A percentile compares a stretch with the other conserved stretches of the same genome.
Evolutionary conservation across 2,888 invertebrate genomes (phyloP).

Genomic region (Rhynchonema sp.): DNA sequence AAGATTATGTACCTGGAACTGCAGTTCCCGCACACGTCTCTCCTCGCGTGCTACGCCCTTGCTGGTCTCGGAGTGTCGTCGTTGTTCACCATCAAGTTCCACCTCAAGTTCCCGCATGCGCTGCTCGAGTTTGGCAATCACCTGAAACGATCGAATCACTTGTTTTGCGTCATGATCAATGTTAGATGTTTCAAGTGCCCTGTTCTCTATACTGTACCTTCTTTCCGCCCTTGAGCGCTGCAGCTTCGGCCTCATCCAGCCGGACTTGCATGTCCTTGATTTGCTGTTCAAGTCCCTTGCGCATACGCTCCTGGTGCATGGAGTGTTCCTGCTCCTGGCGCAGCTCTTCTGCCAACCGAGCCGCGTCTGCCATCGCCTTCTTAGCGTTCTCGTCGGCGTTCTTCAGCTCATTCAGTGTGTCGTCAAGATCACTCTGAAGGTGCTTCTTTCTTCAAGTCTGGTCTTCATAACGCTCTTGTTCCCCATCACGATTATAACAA

Average conservation of each 20-base stretch:
- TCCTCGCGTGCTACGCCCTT: constrained; percentile 36
- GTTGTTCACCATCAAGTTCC: constrained; percentile 91
- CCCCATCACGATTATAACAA: too few species aligned
- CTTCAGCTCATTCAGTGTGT: constrained; percentile 91
- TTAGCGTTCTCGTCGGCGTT: constrained; percentile 95
- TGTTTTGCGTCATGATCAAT: too few species aligned
- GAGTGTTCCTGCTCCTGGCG: constrained; percentile 59
- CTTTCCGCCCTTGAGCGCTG: constrained; percentile 92
- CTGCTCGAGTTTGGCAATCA: constrained; percentile 76
- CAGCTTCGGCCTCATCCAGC: constrained; percentile 64
- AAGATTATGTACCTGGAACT: constrained; percentile 17
- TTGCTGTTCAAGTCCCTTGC: constrained; percentile 89
- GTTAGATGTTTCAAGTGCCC: too few species aligned
- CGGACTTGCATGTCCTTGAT: constrained; percentile 95
- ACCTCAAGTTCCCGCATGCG: constrained; percentile 33
- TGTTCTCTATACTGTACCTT: too few species aligned
- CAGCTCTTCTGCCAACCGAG: constrained; percentile 89
- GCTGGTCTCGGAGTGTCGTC: constrained; percentile 60
- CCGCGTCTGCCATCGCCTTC: constrained; percentile 96
- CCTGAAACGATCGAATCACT: too few species aligned
- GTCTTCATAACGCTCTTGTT: too few species aligned
- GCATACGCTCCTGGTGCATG: constrained; percentile 86
- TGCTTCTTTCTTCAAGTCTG: too few species aligned
- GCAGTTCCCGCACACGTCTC: constrained; percentile 34
- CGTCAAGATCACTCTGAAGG: constrained; percentile 69